These are phyloP conservation scores for Onthophagus taurus DNA, from an alignment of 1,140 invertebrate genomes.

Conservation along the genomic window DNA sequence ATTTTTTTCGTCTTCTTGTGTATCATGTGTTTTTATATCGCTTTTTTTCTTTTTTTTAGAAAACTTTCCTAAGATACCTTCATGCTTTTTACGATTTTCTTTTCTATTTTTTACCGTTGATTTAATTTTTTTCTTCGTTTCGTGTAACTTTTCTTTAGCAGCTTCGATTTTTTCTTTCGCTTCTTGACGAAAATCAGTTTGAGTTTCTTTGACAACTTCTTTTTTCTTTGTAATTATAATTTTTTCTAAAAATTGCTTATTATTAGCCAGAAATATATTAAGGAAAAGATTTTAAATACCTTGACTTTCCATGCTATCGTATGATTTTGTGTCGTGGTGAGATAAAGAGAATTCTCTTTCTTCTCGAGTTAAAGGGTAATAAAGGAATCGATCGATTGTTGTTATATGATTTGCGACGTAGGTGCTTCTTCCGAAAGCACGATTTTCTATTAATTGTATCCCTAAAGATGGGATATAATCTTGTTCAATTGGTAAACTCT, in stretches of 20 bases:
- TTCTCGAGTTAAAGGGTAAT: slow-evolving; percentile 31
- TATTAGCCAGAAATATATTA: no score
- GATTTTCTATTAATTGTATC: slow-evolving; percentile 50
- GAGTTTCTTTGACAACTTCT: not conserved
- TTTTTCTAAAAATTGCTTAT: not conserved
- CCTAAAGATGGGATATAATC: slow-evolving; percentile 43
- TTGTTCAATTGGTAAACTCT: slow-evolving; percentile 40
- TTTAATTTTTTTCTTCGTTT: no score
- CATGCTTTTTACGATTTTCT: not conserved
- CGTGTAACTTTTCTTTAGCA: no score
- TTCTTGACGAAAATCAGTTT: not conserved
- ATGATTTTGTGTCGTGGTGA: slow-evolving; percentile 15
- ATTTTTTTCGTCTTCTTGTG: not conserved
- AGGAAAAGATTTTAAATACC: no score
- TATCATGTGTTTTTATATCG: no score
- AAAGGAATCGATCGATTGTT: slow-evolving; percentile 36
- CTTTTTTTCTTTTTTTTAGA: not conserved
- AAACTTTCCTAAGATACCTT: slow-evolving; percentile 5
- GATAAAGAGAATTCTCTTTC: slow-evolving; percentile 28
- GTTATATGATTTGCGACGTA: slow-evolving; percentile 44
- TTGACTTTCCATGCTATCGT: slow-evolving; percentile 11
- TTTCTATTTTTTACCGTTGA: no score
- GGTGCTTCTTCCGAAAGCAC: slow-evolving; percentile 46
- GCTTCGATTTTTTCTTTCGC: not conserved
- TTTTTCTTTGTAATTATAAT: not conserved